phyloP scores from a whole-genome alignment of 23 tunicate genomes.

The Halocynthia aurantium region DNA sequence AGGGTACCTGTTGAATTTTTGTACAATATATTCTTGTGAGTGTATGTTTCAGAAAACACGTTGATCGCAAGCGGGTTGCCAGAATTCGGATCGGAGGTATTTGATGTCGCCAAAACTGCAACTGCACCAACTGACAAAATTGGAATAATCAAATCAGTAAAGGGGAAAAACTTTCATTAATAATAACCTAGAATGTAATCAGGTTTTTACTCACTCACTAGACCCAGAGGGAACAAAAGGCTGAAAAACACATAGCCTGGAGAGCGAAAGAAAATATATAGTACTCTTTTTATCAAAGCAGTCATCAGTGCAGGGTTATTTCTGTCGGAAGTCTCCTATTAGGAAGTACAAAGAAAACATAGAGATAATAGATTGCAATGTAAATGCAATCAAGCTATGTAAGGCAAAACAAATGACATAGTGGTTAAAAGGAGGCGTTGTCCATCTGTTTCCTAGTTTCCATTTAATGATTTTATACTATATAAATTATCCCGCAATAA shows the following conservation, averaged over 20 bases:
- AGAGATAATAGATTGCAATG: too few relatives aligned
- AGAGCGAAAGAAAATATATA: conserved; percentile 13
- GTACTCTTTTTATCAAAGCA: too few relatives aligned
- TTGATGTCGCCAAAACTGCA: conserved; percentile 21
- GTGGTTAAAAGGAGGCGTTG: too few relatives aligned
- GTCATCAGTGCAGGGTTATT: too few relatives aligned
- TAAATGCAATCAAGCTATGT: too few relatives aligned
- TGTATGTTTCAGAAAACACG: conserved; percentile 11
- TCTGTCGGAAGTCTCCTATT: too few relatives aligned
- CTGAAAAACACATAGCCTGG: conserved; percentile 62
- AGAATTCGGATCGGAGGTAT: conserved; percentile 2
- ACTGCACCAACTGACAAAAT: conserved; percentile 61
- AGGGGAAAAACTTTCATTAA: neutral
- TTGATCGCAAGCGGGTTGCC: conserved; percentile 19
- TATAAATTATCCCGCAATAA: too few relatives aligned
- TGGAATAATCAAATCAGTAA: neutral
- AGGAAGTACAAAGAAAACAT: too few relatives aligned
- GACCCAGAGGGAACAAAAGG: conserved; percentile 52
- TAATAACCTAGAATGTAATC: neutral
- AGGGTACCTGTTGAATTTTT: conserved; percentile 56
- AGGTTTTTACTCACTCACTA: conserved; percentile 48
- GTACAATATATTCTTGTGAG: conserved; percentile 26
- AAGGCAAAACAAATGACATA: too few relatives aligned
- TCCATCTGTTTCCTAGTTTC: too few relatives aligned
- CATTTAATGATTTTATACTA: too few relatives aligned